Evolutionary conservation across 2,888 invertebrate species (phyloP), one percentile per base, ranked within the genome.

Genomic region (Podabrus alpinus): DNA sequence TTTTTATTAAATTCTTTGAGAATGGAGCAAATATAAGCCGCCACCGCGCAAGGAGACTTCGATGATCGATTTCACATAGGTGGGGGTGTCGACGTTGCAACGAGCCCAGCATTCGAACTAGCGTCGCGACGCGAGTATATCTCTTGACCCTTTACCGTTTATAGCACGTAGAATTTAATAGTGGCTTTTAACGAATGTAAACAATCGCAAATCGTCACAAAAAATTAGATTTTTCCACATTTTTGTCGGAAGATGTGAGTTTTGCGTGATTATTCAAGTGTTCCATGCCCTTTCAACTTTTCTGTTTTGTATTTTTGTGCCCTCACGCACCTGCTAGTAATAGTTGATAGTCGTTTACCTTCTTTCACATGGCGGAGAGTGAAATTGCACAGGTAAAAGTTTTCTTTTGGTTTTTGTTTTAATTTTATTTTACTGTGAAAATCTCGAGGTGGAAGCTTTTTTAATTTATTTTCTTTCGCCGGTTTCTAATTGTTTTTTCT

Each of bases 351-450:
- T 78, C 72, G 66, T 72, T 75, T 75, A 72, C 79, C 71, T 59
- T 66, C 45, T 69, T 71, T 73, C 76, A 73, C 69, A 89, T 90
- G 88, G 89, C 89, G 81, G 89, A 89, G 82, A 90, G 89, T 84
- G 89, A 90, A 83, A 90, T 90, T 80, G 90, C 90, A 82, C 90
- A 90, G 90, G 90, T 90, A 89, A 84, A 45, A 45, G n/a, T 45
- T 45, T 45, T 45, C 45, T 45, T 67, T 25, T 25, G 11, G 9
- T 21, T 66, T 66, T 66, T 10, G 2, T 16, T 29, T 25, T 19
- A 64, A 21, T 64, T 64, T 21, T n/a, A 19, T 15, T 60, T 16
- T 9, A 60, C 13, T 64, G 45, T 3, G 29, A 29, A 29, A 29
- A n/a, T 13, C 1, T 29, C 4, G 13, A 29, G 13, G n/a, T 45